phyloP scores from a whole-genome alignment of 2,797 vertebrate species.

The Trichosurus vulpecula region DNA sequence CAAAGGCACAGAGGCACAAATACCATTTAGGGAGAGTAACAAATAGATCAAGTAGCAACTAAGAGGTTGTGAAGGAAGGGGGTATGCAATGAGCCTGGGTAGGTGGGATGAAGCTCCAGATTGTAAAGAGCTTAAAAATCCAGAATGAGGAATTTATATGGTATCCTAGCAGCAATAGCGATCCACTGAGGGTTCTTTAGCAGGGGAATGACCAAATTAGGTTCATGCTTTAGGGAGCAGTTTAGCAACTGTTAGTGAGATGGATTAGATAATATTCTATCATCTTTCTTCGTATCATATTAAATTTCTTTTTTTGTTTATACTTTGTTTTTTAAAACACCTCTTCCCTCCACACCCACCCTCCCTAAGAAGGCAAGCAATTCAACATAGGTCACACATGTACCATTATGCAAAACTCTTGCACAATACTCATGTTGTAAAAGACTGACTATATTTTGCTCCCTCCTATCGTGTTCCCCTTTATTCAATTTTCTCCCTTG shows the following conservation, averaged over 20 bases:
- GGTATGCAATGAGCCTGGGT: background rate
- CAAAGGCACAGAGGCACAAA: background rate
- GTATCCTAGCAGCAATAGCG: background rate
- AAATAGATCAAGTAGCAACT: background rate
- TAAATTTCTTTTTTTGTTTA: too few species aligned
- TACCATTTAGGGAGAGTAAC: background rate
- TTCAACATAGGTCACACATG: too few species aligned
- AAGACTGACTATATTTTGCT: too few species aligned
- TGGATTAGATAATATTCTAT: background rate
- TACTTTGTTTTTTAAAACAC: too few species aligned
- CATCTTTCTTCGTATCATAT: background rate
- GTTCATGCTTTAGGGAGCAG: background rate
- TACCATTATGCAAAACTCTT: too few species aligned
- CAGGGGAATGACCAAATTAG: background rate
- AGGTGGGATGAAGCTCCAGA: background rate
- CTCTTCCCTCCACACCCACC: too few species aligned
- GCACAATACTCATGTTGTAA: too few species aligned
- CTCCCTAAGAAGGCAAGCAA: too few species aligned
- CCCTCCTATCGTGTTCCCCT: too few species aligned
- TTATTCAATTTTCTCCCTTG: too few species aligned
- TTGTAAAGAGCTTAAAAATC: background rate
- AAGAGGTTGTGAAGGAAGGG: background rate
- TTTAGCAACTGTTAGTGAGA: background rate
- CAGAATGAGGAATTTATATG: background rate
- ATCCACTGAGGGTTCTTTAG: background rate